Conservation (phyloP, 1,140 invertebrate species). For the Heliothis subflexa region DNA sequence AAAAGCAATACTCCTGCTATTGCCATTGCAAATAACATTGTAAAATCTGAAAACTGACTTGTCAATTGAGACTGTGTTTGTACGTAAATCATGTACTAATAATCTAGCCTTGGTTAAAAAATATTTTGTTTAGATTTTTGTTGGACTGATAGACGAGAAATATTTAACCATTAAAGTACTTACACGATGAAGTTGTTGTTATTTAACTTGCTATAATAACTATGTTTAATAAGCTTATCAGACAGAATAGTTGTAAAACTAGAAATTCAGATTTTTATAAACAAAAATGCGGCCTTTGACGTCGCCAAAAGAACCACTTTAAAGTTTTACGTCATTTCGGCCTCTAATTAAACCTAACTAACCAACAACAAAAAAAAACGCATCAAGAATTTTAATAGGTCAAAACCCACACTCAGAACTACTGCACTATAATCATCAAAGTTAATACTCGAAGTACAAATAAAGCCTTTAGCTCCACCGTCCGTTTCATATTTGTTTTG, state of each 20-base stretch:
- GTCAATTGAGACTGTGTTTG: not conserved
- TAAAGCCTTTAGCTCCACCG: slow-evolving; percentile 59
- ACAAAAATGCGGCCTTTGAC: no score
- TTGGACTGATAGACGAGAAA: no score
- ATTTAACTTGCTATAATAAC: no score
- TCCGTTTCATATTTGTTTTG: slow-evolving; percentile 67
- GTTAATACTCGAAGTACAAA: slow-evolving; percentile 69
- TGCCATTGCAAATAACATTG: slow-evolving; percentile 2
- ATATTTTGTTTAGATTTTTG: no score
- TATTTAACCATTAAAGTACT: no score
- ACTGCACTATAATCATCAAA: slow-evolving; percentile 55
- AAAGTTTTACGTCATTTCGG: no score
- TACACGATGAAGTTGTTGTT: no score
- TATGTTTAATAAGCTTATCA: no score
- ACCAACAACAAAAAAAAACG: not conserved
- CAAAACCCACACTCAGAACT: slow-evolving; percentile 6
- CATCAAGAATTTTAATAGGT: slow-evolving; percentile 20
- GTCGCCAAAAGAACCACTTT: no score
- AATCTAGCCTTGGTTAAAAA: not conserved
- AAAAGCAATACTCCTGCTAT: slow-evolving; percentile 1
- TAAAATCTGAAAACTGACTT: not conserved
- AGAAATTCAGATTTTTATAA: no score
- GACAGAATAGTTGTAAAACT: no score
- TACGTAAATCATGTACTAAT: not conserved
- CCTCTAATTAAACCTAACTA: not conserved